Evolutionary conservation across 2,797 vertebrate genomes (phyloP).

Genomic region (Myotis pilosus): DNA sequence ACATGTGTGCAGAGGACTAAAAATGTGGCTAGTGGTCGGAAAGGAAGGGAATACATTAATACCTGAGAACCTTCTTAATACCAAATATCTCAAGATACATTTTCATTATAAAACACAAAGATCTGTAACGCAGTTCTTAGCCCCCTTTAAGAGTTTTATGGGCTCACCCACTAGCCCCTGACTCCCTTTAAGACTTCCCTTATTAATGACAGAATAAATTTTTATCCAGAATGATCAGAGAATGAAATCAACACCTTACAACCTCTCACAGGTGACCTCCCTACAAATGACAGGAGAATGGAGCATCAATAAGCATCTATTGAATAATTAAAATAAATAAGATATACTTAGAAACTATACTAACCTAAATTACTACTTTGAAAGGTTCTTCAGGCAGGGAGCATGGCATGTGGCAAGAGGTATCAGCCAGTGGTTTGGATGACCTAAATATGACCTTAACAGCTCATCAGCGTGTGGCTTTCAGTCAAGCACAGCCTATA

Average conservation of each 20-base stretch:
- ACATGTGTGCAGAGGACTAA: background rate
- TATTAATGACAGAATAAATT: background rate
- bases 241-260: background rate
- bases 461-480: background rate
- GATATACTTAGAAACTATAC: background rate
- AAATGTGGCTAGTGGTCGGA: background rate
- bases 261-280: background rate
- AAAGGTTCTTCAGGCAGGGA: background rate
- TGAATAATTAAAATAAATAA: background rate
- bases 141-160: background rate
- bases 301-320: background rate
- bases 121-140: background rate
- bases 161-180: background rate
- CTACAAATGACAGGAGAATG: background rate
- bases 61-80: background rate
- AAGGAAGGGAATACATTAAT: background rate
- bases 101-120: conserved; percentile 31
- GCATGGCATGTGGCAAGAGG: background rate
- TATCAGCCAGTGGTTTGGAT: background rate
- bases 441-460: background rate
- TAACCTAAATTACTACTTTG: background rate
- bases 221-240: background rate
- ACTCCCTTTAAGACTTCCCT: background rate
- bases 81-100: background rate
- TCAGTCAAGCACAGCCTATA: background rate